Conservation (phyloP, 30 jellyfish, hydroid and myxozoan species). For the Pelagia noctiluca region DNA sequence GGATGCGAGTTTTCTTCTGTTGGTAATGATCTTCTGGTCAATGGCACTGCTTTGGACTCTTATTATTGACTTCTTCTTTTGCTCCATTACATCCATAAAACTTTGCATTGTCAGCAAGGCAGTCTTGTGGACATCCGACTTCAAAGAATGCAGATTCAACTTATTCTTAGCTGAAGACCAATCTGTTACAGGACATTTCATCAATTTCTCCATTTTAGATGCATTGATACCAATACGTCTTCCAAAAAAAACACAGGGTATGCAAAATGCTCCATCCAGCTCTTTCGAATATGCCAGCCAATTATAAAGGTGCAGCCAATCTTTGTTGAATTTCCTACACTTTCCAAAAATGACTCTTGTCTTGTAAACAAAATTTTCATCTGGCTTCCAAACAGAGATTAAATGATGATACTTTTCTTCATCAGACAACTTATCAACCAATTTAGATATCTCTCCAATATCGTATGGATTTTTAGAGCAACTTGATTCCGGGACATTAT, state of each 20-base stretch:
- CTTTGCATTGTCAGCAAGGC: slow-evolving; percentile 46
- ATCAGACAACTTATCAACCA: too few relatives aligned
- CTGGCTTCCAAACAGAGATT: too few relatives aligned
- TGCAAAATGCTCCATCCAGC: too few relatives aligned
- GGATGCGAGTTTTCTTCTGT: slow-evolving; percentile 22
- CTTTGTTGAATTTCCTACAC: too few relatives aligned
- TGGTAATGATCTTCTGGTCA: not conserved
- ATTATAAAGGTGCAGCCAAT: too few relatives aligned
- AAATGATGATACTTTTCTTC: too few relatives aligned
- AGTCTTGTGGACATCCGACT: slow-evolving; percentile 26
- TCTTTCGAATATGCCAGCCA: too few relatives aligned
- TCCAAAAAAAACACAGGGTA: too few relatives aligned
- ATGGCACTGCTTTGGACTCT: slow-evolving; percentile 12
- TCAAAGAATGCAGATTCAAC: not conserved
- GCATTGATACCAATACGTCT: slow-evolving; percentile 26
- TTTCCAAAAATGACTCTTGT: too few relatives aligned
- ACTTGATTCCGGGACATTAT: too few relatives aligned
- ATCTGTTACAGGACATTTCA: slow-evolving; percentile 30
- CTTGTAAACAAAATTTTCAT: too few relatives aligned
- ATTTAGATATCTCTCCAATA: not conserved
- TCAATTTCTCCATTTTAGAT: slow-evolving; percentile 16
- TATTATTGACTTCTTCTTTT: slow-evolving; percentile 9
- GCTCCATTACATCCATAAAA: slow-evolving; percentile 34
- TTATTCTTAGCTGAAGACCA: slow-evolving; percentile 25
- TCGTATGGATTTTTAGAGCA: not conserved